These are phyloP conservation scores for Dendroctonus ponderosae DNA, from an alignment of 1,140 invertebrate species.

Conservation along the genomic window DNA sequence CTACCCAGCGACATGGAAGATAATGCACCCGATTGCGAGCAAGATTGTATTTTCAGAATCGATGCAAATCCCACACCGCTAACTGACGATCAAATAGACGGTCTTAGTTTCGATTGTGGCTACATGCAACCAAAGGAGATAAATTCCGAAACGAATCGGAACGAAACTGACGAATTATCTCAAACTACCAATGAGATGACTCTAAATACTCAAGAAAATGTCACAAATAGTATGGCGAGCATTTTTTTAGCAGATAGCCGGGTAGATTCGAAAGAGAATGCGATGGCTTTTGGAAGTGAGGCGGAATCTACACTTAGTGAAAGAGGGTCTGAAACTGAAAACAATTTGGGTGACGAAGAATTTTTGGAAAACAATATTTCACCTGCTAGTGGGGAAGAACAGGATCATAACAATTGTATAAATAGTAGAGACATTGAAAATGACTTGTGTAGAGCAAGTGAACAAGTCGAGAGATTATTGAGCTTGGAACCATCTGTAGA, in stretches of 20 bases:
- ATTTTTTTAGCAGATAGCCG: background rate
- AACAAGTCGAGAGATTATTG: conserved; percentile 23
- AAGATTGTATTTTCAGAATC: conserved; percentile 41
- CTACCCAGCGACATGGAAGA: conserved; percentile 37
- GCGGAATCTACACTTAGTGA: background rate
- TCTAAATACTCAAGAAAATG: background rate
- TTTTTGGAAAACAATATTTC: conserved; percentile 13
- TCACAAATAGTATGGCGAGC: background rate
- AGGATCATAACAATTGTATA: background rate
- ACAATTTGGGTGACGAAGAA: conserved; percentile 1
- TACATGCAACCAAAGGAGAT: no score
- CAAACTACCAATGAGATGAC: no score
- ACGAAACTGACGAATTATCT: no score
- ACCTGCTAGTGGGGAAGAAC: conserved; percentile 4
- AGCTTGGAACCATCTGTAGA: conserved; percentile 44
- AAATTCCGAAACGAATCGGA: background rate
- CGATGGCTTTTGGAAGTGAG: conserved; percentile 6
- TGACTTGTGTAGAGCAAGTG: conserved; percentile 6
- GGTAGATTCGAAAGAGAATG: background rate
- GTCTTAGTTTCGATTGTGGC: conserved; percentile 18
- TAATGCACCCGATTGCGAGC: conserved; percentile 36
- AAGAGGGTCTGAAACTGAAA: conserved; percentile 21
- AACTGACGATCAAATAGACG: conserved; percentile 33
- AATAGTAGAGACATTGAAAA: conserved; percentile 2
- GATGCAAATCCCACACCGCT: conserved; percentile 5